phyloP scores from a whole-genome alignment of 2,797 vertebrate genomes.

The Helostoma temminkii region DNA sequence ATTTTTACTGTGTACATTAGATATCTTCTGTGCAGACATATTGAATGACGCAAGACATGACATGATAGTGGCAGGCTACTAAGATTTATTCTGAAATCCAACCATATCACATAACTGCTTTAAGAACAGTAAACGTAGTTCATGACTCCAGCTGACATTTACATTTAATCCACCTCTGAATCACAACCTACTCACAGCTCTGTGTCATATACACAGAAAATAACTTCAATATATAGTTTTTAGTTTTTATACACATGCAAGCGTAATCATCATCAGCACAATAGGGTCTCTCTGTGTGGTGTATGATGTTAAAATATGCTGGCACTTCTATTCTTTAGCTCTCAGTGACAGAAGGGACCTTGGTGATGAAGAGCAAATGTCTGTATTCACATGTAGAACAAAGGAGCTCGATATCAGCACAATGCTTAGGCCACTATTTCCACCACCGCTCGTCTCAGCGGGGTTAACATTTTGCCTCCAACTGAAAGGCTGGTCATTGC shows the following conservation, averaged over 20 bases:
- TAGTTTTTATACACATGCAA: conserved; percentile 53
- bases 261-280: conserved; percentile 70
- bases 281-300: conserved; percentile 61
- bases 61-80: conserved; percentile 78
- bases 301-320: conserved; percentile 74
- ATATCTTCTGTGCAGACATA: conserved; percentile 78
- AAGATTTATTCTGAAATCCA: conserved; percentile 85
- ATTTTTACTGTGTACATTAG: conserved; percentile 76
- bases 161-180: conserved; percentile 78
- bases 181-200: conserved; percentile 68
- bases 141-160: conserved; percentile 77
- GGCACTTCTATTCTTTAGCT: conserved; percentile 69
- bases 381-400: conserved; percentile 68
- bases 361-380: conserved; percentile 76
- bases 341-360: conserved; percentile 79
- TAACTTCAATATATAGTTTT: no score
- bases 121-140: conserved; percentile 81
- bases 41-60: conserved; percentile 82
- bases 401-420: conserved; percentile 76
- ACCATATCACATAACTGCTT: conserved; percentile 81
- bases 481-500: conserved; percentile 72
- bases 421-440: conserved; percentile 75
- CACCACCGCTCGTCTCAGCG: conserved; percentile 63
- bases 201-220: conserved; percentile 59
- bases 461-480: conserved; percentile 66